Evolutionary conservation across 1,140 invertebrate species (phyloP).

Genomic region (Anoplophora glabripennis): DNA sequence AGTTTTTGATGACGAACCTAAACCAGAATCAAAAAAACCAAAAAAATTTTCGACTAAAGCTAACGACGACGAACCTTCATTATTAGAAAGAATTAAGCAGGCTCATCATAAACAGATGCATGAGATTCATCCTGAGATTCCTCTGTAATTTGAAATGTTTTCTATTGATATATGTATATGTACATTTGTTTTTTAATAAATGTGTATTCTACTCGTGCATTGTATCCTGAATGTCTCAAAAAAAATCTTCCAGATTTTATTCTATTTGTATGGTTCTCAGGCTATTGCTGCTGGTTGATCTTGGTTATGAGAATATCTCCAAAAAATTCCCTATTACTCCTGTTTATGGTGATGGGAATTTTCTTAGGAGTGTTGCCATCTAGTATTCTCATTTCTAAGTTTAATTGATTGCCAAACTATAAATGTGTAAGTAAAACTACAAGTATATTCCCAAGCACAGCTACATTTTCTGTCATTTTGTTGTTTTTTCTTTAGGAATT

Average conservation of each 20-base stretch:
- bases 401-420: no score
- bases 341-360: no score
- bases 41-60: not conserved
- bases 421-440: no score
- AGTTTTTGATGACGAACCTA: not conserved
- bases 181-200: not conserved
- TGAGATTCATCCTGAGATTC: conserved; percentile 1
- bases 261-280: no score
- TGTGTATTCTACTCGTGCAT: conserved; percentile 8
- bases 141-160: not conserved
- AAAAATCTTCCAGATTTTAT: not conserved
- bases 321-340: no score
- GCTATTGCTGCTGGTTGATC: no score
- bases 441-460: no score
- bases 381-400: no score
- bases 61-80: not conserved
- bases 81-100: not conserved
- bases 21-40: not conserved
- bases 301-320: no score
- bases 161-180: not conserved
- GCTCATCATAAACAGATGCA: conserved; percentile 6
- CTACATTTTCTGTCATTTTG: no score
- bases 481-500: no score
- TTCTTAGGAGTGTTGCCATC: no score
- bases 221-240: not conserved